phyloP scores from a whole-genome alignment of 2,113 vertebrate genomes.

The Coracopsis vasa region DNA sequence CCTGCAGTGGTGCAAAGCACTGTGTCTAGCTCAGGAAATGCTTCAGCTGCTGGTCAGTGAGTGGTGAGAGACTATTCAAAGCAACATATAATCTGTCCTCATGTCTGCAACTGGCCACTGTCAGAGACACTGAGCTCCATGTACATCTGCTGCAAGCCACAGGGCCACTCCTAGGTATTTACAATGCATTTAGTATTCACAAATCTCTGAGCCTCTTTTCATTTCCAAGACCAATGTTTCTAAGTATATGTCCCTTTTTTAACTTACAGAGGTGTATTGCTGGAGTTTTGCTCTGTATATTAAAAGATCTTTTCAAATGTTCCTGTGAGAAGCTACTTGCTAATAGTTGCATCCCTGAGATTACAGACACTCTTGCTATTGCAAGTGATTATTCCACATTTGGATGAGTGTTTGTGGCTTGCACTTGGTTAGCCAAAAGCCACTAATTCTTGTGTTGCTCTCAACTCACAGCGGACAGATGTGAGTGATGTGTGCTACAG shows the following conservation, averaged over 20 bases:
- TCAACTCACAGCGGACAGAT: neutral
- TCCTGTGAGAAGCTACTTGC: neutral
- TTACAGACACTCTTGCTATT: neutral
- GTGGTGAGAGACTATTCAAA: neutral
- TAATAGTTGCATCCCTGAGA: neutral
- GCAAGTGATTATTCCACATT: neutral
- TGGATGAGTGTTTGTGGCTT: neutral
- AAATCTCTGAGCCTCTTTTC: neutral
- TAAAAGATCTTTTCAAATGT: neutral
- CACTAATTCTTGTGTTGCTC: neutral
- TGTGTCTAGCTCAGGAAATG: neutral
- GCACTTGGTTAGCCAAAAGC: neutral
- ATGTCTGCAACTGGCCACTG: accelerated
- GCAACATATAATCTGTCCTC: neutral
- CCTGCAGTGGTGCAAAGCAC: neutral
- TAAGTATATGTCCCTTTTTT: neutral
- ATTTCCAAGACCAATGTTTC: neutral
- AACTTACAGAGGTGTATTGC: neutral
- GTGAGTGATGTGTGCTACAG: neutral
- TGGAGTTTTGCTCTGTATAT: neutral
- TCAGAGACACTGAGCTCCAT: neutral
- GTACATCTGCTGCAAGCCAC: neutral
- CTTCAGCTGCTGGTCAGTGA: neutral
- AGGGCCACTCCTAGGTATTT: neutral
- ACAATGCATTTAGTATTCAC: neutral